Evolutionary conservation across 2,888 invertebrate species (phyloP).

Genomic region (Eucriotettix oculatus): DNA sequence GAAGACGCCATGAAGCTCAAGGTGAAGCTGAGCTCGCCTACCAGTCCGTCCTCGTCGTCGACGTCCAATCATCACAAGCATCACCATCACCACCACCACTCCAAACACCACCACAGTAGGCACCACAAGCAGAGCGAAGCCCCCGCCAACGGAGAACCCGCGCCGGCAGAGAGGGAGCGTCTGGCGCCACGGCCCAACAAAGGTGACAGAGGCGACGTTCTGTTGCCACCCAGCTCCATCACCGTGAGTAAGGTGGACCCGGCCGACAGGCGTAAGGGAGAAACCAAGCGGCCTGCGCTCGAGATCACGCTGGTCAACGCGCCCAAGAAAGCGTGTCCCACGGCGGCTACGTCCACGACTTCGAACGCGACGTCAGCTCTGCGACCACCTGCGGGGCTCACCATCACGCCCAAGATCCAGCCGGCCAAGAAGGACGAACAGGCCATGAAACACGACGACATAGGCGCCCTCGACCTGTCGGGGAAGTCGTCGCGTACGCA

Average conservation of each 20-base stretch:
- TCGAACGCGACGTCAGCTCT: neutral
- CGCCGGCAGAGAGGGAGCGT: conserved; percentile 21
- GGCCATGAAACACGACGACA: conserved; percentile 27
- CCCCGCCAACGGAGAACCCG: conserved; percentile 27
- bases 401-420: conserved; percentile 17
- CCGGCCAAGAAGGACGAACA: neutral
- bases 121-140: conserved; percentile 22
- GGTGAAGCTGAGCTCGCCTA: conserved; percentile 7
- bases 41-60: neutral
- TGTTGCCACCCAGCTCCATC: conserved; percentile 21
- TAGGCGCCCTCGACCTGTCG: conserved; percentile 37
- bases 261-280: conserved; percentile 23
- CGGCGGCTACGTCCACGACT: neutral
- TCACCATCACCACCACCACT: conserved; percentile 9
- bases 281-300: conserved; percentile 18
- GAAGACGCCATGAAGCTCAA: conserved; percentile 12
- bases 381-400: conserved; percentile 16
- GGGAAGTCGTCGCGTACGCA: conserved; percentile 21
- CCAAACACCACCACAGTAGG: conserved; percentile 4
- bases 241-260: conserved; percentile 28
- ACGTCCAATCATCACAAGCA: conserved; percentile 2
- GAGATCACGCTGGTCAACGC: conserved; percentile 20
- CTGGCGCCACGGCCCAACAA: neutral
- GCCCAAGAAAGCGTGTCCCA: neutral
- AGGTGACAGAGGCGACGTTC: no score